Percentiles rank a stretch among this genome's conserved stretches.
These are phyloP conservation scores for Hydractinia symbiolongicarpus DNA, from an alignment of 30 jellyfish, hydroid and myxozoan species.

Conservation along the genomic window DNA sequence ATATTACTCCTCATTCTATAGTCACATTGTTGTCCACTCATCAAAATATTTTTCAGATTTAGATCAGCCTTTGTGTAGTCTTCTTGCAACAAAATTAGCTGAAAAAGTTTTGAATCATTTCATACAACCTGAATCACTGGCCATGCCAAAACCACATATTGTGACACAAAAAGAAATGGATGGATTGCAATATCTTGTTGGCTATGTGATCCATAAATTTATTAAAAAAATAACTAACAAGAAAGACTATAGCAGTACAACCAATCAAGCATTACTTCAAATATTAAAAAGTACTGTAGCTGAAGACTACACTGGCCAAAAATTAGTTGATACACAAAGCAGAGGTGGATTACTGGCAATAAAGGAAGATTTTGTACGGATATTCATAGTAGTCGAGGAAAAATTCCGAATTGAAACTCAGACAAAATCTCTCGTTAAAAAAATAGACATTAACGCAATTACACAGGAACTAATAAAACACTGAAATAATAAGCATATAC, in stretches of 20 bases:
- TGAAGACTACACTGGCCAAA: not conserved
- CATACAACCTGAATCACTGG: not conserved
- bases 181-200: constrained; percentile 45
- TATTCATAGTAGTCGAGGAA: not conserved
- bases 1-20: constrained; percentile 28
- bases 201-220: constrained; percentile 27
- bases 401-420: not conserved
- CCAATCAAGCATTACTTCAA: not conserved
- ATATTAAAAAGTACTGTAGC: not conserved
- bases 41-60: constrained; percentile 2
- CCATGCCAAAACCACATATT: not conserved
- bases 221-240: no score
- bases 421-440: not conserved
- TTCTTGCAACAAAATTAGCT: constrained; percentile 37
- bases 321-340: not conserved
- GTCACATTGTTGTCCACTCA: constrained; percentile 24
- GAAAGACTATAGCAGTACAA: not conserved
- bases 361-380: no score
- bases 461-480: not conserved
- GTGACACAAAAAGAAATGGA: constrained; percentile 34
- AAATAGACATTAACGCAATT: not conserved
- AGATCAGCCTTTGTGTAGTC: constrained; percentile 27
- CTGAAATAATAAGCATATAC: not conserved
- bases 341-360: not conserved
- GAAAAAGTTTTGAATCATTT: constrained; percentile 25